Evolutionary conservation across 2,888 invertebrate species (phyloP).

Genomic region (Acanthoscelides obtectus): DNA sequence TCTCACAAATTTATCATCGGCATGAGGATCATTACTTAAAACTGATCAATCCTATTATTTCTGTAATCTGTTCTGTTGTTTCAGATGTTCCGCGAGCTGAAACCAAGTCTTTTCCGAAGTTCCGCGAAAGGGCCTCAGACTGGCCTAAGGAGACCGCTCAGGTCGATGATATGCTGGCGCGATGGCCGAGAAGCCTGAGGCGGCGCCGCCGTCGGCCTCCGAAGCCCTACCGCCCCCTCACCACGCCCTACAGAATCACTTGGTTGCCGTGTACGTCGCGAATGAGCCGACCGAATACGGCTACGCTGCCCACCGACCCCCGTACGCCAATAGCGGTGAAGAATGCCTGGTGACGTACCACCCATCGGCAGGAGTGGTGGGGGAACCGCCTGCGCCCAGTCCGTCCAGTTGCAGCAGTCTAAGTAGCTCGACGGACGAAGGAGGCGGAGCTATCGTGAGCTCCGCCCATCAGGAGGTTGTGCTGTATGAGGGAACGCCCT

Average conservation of each 20-base stretch:
- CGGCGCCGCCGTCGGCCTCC: constrained; percentile 53
- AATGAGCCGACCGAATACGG: constrained; percentile 53
- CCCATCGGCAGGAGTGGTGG: constrained; percentile 43
- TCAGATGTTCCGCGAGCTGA: background rate
- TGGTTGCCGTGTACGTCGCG: constrained; percentile 54
- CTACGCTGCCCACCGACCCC: constrained; percentile 13
- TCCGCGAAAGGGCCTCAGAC: background rate
- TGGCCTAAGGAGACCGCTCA: constrained; percentile 39
- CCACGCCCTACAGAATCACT: background rate
- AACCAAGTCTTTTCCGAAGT: background rate
- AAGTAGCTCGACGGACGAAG: constrained; percentile 46
- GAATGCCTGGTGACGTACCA: constrained; percentile 16
- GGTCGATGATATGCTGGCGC: constrained; percentile 70
- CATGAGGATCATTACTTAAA: too few species aligned
- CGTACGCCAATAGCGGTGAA: constrained; percentile 14
- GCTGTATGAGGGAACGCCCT: constrained; percentile 44
- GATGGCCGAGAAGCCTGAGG: constrained; percentile 76
- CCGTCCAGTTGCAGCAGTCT: constrained; percentile 53
- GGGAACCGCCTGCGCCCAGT: constrained; percentile 39
- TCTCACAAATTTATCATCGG: too few species aligned
- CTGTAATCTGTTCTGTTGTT: background rate
- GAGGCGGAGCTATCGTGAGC: constrained; percentile 33
- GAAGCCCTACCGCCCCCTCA: constrained; percentile 40
- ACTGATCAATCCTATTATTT: too few species aligned
- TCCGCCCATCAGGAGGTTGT: constrained; percentile 38